Percentiles rank a stretch among this genome's conserved stretches.
These are phyloP conservation scores for Psephotus haematonotus DNA, from an alignment of 2,113 vertebrate species.

Conservation along the genomic window DNA sequence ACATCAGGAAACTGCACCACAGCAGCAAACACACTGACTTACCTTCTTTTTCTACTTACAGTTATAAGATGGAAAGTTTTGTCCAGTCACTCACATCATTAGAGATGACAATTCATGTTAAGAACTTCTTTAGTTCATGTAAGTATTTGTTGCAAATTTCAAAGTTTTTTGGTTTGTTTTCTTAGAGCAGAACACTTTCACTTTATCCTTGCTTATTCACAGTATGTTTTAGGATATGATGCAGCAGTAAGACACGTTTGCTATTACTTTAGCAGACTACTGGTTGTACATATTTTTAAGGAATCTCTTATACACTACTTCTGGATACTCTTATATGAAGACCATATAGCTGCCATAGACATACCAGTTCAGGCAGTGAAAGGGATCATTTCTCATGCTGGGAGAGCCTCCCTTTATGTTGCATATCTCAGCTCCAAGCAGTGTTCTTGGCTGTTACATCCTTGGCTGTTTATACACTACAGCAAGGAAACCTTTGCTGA, in stretches of 20 bases:
- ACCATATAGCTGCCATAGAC: accelerated
- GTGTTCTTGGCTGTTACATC: neutral
- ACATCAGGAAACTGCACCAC: neutral
- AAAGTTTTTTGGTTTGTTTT: neutral
- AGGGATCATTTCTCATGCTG: neutral
- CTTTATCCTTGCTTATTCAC: conserved; percentile 18
- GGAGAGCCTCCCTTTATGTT: neutral
- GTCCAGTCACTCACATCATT: neutral
- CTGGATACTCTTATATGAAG: neutral
- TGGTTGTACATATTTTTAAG: conserved; percentile 25
- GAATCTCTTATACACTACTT: neutral
- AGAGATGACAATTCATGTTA: neutral
- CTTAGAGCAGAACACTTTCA: conserved; percentile 15
- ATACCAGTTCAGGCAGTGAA: neutral
- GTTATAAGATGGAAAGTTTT: neutral
- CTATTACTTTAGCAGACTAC: neutral
- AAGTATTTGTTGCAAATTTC: neutral
- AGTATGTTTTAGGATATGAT: conserved; percentile 5
- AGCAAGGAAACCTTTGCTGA: neutral
- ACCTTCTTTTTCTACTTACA: neutral
- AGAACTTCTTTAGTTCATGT: neutral
- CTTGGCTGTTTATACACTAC: neutral
- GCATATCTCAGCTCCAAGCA: neutral
- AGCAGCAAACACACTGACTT: neutral
- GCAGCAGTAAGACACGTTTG: neutral